Evolutionary conservation across 1,140 invertebrate genomes (phyloP).

Genomic region (Drusus annulatus): DNA sequence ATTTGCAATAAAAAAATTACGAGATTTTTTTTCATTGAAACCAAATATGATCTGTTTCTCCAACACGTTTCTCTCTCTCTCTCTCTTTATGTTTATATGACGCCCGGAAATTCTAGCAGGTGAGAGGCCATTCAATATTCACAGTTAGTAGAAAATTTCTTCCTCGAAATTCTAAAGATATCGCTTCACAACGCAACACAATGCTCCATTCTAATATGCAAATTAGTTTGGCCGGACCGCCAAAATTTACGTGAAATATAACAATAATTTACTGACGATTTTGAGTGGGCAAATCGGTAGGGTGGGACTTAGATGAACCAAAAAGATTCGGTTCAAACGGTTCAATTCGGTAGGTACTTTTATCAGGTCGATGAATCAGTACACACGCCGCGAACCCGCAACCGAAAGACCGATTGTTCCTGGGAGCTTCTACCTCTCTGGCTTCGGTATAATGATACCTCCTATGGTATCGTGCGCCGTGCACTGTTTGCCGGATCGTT

Average conservation of each 20-base stretch:
- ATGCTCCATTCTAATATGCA: slow-evolving; percentile 47
- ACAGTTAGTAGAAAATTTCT: not conserved
- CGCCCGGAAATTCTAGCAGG: not conserved
- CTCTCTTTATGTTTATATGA: too few species aligned
- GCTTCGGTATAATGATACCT: slow-evolving; percentile 19
- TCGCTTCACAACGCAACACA: slow-evolving; percentile 20
- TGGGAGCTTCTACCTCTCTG: not conserved
- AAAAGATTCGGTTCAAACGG: slow-evolving; percentile 46
- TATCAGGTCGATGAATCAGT: slow-evolving; percentile 36
- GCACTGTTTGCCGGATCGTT: not conserved
- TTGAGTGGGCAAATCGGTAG: not conserved
- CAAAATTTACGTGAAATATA: slow-evolving; percentile 27
- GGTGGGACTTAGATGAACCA: slow-evolving; percentile 42
- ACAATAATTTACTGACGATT: slow-evolving; percentile 25
- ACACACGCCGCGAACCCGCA: slow-evolving; percentile 11
- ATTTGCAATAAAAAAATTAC: too few species aligned
- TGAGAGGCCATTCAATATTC: slow-evolving; percentile 35
- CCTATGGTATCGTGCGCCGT: slow-evolving; percentile 7
- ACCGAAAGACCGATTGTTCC: slow-evolving; percentile 43
- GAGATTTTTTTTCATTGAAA: too few species aligned
- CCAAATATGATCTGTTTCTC: not conserved
- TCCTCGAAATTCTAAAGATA: not conserved
- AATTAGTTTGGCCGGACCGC: slow-evolving; percentile 24
- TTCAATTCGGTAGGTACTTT: not conserved
- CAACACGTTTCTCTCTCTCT: not conserved